Conservation (phyloP, 2,888 invertebrate genomes). For the Neoascia interrupta region DNA sequence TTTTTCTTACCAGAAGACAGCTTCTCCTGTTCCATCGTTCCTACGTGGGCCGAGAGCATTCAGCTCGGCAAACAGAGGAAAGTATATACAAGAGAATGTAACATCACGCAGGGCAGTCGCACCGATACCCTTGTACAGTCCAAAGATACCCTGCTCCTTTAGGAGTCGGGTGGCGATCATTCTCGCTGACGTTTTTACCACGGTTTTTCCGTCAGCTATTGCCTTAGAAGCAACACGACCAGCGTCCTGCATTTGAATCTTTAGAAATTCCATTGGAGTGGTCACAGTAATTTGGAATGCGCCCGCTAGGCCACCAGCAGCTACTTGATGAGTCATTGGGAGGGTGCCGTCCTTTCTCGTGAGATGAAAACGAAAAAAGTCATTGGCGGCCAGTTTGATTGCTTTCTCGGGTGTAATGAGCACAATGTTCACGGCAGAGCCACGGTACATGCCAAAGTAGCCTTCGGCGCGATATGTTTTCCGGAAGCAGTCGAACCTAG, state of each 20-base stretch:
- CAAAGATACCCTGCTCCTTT: conserved; percentile 91
- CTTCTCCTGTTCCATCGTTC: conserved; percentile 83
- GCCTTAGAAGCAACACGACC: conserved; percentile 90
- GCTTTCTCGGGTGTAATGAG: conserved; percentile 99
- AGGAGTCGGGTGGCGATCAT: conserved; percentile 88
- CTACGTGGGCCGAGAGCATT: conserved; percentile 91
- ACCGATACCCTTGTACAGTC: conserved; percentile 95
- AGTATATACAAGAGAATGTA: conserved; percentile 97
- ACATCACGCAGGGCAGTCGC: conserved; percentile 97
- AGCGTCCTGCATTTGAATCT: conserved; percentile 99
- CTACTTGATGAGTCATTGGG: conserved; percentile 91
- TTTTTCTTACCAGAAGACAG: conserved; percentile 92
- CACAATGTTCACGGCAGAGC: conserved; percentile 97
- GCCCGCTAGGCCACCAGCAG: conserved; percentile 96
- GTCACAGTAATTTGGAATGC: conserved; percentile 98
- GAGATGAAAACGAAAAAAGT: conserved; percentile 94
- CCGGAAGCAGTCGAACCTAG: conserved; percentile 92
- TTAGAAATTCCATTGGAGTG: conserved; percentile 99
- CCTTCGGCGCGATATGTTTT: conserved; percentile 96
- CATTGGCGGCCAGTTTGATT: conserved; percentile 98
- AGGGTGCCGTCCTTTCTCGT: conserved; percentile 86
- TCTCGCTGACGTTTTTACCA: conserved; percentile 88
- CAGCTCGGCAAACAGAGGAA: conserved; percentile 96
- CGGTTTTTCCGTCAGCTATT: conserved; percentile 83
- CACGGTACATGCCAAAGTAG: conserved; percentile 98